Evolutionary conservation across 2,113 vertebrate species (phyloP).

Genomic region (Psephotus haematonotus): DNA sequence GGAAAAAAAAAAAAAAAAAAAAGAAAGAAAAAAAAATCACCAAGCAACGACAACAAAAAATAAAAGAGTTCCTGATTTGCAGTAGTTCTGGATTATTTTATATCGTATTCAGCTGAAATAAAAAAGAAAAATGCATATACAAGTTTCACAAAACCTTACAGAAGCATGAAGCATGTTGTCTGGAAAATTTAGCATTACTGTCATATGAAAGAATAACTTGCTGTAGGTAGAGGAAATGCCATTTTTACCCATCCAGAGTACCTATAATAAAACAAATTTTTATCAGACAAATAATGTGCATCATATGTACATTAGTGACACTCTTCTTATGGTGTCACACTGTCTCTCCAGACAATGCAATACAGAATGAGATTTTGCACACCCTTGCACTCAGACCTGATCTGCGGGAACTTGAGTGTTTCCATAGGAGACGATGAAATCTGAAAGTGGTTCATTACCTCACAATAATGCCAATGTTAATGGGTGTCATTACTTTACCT

Average conservation of each 20-base stretch:
- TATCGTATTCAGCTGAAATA: not conserved
- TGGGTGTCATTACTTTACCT: not conserved
- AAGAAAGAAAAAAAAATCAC: not conserved
- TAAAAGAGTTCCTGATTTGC: not conserved
- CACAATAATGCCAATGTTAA: constrained; percentile 16
- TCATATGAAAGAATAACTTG: not conserved
- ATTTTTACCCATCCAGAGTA: not conserved
- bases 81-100: not conserved
- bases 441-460: constrained; percentile 1
- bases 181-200: not conserved
- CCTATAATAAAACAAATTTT: not conserved
- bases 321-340: not conserved
- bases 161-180: not conserved
- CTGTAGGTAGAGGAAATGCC: not conserved
- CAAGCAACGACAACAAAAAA: not conserved
- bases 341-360: not conserved
- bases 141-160: not conserved
- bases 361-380: not conserved
- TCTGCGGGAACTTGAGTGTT: not conserved
- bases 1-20: not conserved
- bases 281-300: not conserved
- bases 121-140: not conserved
- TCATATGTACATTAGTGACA: not conserved
- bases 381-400: not conserved
- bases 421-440: not conserved